phyloP scores from a whole-genome alignment of 2,113 vertebrate species.

The Phasianus colchicus region DNA sequence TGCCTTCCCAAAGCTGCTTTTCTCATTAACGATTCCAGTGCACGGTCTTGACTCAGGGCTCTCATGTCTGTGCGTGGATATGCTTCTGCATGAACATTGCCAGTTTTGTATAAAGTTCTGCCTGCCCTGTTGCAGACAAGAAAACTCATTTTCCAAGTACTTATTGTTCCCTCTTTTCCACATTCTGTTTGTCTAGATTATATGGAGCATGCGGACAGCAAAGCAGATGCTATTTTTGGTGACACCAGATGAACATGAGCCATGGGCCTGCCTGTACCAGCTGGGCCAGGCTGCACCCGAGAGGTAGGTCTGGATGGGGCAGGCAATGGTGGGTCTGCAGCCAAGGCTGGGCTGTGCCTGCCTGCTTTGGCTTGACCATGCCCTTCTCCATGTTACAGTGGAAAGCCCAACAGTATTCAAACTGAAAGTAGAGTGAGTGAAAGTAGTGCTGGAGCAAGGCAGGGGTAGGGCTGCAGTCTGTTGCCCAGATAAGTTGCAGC shows the following conservation, averaged over 20 bases:
- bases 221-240: background rate
- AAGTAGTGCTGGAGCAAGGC: background rate
- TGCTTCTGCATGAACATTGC: background rate
- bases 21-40: background rate
- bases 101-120: background rate
- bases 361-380: accelerated
- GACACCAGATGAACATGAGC: background rate
- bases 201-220: background rate
- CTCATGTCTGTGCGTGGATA: background rate
- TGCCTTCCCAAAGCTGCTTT: accelerated
- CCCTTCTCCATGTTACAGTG: accelerated
- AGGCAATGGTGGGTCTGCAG: accelerated
- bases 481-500: background rate
- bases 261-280: background rate
- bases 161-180: background rate
- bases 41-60: accelerated
- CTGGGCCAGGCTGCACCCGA: background rate
- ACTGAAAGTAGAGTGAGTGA: background rate
- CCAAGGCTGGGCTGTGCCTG: accelerated
- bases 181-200: accelerated
- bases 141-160: background rate
- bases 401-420: background rate
- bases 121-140: background rate
- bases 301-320: background rate
- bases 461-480: background rate